These are phyloP conservation scores for Scaptomyza parva DNA, from an alignment of 2,888 invertebrate genomes.

Conservation along the genomic window DNA sequence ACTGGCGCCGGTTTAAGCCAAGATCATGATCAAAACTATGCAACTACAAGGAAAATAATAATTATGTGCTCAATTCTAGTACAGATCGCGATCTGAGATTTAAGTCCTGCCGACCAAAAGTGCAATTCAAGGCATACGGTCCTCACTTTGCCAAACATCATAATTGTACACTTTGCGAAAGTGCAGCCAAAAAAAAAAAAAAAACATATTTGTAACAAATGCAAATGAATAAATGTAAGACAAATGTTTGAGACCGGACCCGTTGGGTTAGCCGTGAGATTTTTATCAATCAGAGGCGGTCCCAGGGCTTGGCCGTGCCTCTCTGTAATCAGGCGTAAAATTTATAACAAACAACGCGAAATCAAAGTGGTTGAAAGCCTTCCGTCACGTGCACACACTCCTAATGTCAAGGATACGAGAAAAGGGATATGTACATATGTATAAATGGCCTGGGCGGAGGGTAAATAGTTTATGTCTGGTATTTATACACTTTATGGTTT, in stretches of 20 bases:
- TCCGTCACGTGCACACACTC: constrained; percentile 73
- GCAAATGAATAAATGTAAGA: constrained; percentile 20
- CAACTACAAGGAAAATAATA: constrained; percentile 41
- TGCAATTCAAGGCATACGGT: no score
- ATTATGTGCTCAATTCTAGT: constrained; percentile 68
- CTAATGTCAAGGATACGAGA: constrained; percentile 68
- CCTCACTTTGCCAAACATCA: constrained; percentile 62
- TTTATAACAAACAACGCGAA: constrained; percentile 68
- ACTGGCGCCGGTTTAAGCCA: constrained; percentile 70
- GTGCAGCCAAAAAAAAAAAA: neutral
- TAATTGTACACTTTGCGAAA: constrained; percentile 61
- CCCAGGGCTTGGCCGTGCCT: neutral
- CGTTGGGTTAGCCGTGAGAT: constrained; percentile 67
- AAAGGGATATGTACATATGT: no score
- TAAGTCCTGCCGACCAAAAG: constrained; percentile 47
- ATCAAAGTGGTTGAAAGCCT: constrained; percentile 75
- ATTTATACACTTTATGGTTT: constrained; percentile 82
- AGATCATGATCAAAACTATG: constrained; percentile 37
- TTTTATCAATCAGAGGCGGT: constrained; percentile 69
- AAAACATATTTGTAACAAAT: constrained; percentile 11
- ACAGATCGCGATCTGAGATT: constrained; percentile 31
- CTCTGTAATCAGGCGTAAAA: constrained; percentile 77
- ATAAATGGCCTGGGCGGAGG: constrained; percentile 30
- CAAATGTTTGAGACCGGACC: constrained; percentile 17
- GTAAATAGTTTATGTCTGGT: constrained; percentile 69